phyloP scores from a whole-genome alignment of 92 coral and sea anemone species.

The Epizoanthus stellaris region DNA sequence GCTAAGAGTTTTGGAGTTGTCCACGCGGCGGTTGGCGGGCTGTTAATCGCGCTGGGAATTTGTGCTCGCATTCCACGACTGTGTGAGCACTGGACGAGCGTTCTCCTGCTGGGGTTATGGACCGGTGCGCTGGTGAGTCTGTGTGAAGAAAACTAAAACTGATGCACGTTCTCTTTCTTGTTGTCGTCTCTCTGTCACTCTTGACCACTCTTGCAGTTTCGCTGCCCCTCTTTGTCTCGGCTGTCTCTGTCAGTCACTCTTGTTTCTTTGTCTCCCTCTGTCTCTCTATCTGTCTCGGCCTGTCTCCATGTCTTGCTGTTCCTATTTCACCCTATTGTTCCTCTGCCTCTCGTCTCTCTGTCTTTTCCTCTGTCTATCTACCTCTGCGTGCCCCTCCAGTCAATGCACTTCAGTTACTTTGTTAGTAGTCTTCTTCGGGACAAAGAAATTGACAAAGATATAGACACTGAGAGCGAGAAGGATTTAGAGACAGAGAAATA shows the following conservation, averaged over 20 bases:
- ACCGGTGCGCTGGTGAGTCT: not conserved
- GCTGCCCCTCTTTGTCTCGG: not conserved
- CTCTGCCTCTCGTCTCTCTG: too few relatives aligned
- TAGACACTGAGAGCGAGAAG: too few relatives aligned
- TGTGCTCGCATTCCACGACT: constrained; percentile 13
- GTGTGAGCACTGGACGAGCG: constrained; percentile 33
- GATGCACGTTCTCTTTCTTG: too few relatives aligned
- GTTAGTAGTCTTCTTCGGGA: too few relatives aligned
- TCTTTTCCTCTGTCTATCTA: too few relatives aligned
- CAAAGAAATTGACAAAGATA: too few relatives aligned
- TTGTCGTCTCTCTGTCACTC: not conserved
- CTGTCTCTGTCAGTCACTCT: not conserved
- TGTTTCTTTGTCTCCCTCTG: not conserved
- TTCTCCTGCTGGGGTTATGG: constrained; percentile 1
- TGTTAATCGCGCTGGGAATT: constrained; percentile 7
- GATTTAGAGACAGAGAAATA: too few relatives aligned
- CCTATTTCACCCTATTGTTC: not conserved
- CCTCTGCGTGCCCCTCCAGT: too few relatives aligned
- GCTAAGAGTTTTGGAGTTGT: constrained; percentile 9
- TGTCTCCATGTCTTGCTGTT: too few relatives aligned
- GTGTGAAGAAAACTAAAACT: not conserved
- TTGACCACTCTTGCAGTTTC: not conserved
- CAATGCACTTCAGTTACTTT: too few relatives aligned
- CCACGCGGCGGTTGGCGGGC: constrained; percentile 5
- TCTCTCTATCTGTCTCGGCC: not conserved